Evolutionary conservation across 35 echinoderm and acorn worm species (phyloP).

Genomic region (Patiria miniata): DNA sequence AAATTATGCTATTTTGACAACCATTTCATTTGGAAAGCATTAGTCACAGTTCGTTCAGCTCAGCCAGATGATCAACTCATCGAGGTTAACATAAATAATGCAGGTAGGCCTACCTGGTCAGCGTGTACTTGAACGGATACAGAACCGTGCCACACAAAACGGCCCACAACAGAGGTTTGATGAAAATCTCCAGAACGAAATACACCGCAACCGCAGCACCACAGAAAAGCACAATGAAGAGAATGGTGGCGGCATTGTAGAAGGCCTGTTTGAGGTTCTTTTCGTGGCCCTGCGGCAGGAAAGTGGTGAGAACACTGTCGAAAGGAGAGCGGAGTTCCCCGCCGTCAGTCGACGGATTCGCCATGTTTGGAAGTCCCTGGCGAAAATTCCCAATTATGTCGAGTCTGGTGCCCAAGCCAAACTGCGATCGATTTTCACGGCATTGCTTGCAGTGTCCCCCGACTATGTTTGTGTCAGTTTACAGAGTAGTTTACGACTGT

Average conservation of each 20-base stretch:
- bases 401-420: not conserved
- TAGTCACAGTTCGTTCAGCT: too few species aligned
- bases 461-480: not conserved
- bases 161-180: slow-evolving; percentile 73
- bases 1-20: too few species aligned
- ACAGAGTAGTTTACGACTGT: not conserved
- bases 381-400: not conserved
- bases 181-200: slow-evolving; percentile 73
- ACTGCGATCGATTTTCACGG: not conserved
- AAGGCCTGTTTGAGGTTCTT: slow-evolving; percentile 74
- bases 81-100: too few species aligned
- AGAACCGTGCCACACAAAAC: slow-evolving; percentile 65
- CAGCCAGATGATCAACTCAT: too few species aligned
- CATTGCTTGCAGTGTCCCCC: slow-evolving; percentile 3
- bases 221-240: slow-evolving; percentile 56
- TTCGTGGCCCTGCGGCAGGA: slow-evolving; percentile 76
- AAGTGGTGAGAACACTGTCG: slow-evolving; percentile 63
- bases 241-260: slow-evolving; percentile 61
- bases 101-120: slow-evolving; percentile 28
- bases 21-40: too few species aligned
- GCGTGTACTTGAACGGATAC: slow-evolving; percentile 83
- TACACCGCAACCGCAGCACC: slow-evolving; percentile 71
- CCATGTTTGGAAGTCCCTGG: slow-evolving; percentile 69
- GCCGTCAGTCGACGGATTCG: slow-evolving; percentile 36
- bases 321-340: slow-evolving; percentile 70